Evolutionary conservation across 2,113 vertebrate genomes (phyloP), one percentile per base, ranked within the genome.

Genomic region (Anarhynchus alexandrinus): DNA sequence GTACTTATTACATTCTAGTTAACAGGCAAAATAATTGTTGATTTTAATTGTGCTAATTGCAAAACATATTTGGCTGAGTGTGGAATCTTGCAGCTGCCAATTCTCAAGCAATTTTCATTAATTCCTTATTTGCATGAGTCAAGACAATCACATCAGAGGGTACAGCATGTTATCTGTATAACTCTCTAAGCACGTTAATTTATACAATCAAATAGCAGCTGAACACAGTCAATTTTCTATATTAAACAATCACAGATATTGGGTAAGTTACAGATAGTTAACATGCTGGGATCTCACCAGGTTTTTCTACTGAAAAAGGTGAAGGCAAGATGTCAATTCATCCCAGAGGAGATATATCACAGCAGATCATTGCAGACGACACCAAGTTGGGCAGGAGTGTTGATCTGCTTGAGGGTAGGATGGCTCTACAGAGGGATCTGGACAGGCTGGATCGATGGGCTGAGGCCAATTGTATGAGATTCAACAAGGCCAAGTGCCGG

Each of bases 241-340:
- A 90, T 58, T 88, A 96, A 57, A 62, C 38, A 43, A 90, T 62
- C 38, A 80, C 34, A 81, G 32, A 18, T 73, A 82, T 2, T 77
- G 49, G 84, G 27, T 95, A 95, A 90, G 42, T 74, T 80, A 72
- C 49, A 88, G 38, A 32, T 13, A 10, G 10, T 80, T 87, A 55
- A 72, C 95, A 93, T 91, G 95, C 93, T 93, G 93, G 58, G 72
- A 89, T 94, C 91, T 96, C 95, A 97, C 95, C 94, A 77, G 38
- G 54, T 38, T 88, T 91, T 86, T 83, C 85, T 91, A 96, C 42
- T 49, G 86, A 91, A 82, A 93, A 94, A 92, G 65, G 43, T 77
- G 90, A 92, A 94, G 72, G 74, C 54, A 88, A 88, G 82, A 54
- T 80, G 87, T 65, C 77, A 95, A 36, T 59, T 96, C 83, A 96